Evolutionary conservation across 2,888 invertebrate species (phyloP).

Genomic region (Horisme vitalbata): DNA sequence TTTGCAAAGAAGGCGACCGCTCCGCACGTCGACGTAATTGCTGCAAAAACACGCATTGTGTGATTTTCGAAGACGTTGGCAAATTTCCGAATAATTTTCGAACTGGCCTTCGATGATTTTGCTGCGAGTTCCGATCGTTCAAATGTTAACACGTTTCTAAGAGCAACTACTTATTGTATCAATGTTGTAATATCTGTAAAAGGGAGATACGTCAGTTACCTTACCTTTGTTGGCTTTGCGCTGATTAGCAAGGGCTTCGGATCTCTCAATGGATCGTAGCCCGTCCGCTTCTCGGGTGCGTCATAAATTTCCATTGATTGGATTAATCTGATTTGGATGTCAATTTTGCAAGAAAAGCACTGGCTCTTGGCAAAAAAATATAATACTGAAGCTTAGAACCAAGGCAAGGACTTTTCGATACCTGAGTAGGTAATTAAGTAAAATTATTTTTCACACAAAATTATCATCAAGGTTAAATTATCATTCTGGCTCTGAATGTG

Average conservation of each 20-base stretch:
- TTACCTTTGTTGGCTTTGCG: constrained; percentile 53
- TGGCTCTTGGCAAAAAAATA: constrained; percentile 74
- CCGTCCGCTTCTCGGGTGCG: constrained; percentile 71
- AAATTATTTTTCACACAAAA: background rate
- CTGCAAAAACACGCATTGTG: constrained; percentile 75
- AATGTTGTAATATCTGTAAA: constrained; percentile 21
- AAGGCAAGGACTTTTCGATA: too few relatives aligned
- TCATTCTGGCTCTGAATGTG: too few relatives aligned
- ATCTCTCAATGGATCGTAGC: constrained; percentile 69
- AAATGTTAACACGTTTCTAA: constrained; percentile 8
- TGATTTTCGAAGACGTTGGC: constrained; percentile 75
- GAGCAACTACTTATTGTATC: constrained; percentile 12
- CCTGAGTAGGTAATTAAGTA: too few relatives aligned
- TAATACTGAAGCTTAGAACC: constrained; percentile 57
- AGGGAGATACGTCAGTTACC: constrained; percentile 41
- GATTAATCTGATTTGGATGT: constrained; percentile 83
- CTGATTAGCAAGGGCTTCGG: constrained; percentile 70
- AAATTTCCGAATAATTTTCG: constrained; percentile 72
- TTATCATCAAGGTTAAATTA: too few relatives aligned
- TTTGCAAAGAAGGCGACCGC: constrained; percentile 67
- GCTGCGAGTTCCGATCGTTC: background rate
- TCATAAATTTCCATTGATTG: constrained; percentile 83
- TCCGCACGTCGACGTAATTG: constrained; percentile 76
- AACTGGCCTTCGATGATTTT: constrained; percentile 22
- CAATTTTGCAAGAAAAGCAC: constrained; percentile 77